Evolutionary conservation across 2,113 vertebrate species (phyloP).

Genomic region (Uria aalge): DNA sequence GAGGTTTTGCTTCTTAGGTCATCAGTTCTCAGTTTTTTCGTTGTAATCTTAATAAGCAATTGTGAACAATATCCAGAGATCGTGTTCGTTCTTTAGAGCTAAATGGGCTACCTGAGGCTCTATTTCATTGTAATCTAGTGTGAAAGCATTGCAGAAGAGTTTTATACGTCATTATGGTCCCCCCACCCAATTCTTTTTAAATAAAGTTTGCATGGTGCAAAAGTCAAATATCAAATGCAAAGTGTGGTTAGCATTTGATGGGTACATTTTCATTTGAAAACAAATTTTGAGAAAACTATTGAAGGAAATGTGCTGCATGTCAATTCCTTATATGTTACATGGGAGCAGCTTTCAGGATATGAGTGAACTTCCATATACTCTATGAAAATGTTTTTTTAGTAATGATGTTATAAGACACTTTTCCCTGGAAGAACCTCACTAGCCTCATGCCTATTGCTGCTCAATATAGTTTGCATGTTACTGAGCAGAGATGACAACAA

Average conservation of each 20-base stretch:
- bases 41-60: background rate
- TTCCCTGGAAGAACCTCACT: background rate
- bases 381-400: background rate
- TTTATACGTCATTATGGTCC: rapidly evolving
- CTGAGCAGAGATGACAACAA: background rate
- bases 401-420: background rate
- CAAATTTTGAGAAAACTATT: background rate
- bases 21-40: background rate
- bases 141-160: background rate
- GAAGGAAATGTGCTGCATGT: rapidly evolving
- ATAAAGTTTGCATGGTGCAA: background rate
- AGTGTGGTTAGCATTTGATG: background rate
- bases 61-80: background rate
- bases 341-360: background rate
- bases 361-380: background rate
- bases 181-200: rapidly evolving
- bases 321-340: background rate
- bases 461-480: background rate
- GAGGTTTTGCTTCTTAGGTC: background rate
- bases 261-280: background rate
- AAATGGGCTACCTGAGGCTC: background rate
- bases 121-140: rapidly evolving
- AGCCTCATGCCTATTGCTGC: background rate
- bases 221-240: background rate
- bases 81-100: no score